Evolutionary conservation across 2,113 vertebrate species (phyloP).

Genomic region (Xenopus borealis): DNA sequence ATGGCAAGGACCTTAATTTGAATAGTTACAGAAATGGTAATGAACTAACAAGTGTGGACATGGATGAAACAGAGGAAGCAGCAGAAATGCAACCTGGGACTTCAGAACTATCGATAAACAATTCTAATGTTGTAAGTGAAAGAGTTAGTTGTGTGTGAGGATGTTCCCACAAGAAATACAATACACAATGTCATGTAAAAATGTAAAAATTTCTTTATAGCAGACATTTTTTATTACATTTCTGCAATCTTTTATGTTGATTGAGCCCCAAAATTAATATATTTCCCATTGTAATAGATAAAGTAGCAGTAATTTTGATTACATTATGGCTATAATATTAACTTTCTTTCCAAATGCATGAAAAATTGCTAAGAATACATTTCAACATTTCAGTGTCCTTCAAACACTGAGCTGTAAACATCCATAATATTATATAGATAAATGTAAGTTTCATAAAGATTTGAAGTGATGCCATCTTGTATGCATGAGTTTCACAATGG

Average conservation of each 20-base stretch:
- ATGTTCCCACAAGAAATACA: slow-evolving; percentile 35
- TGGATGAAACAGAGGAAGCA: slow-evolving; percentile 63
- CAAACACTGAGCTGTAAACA: slow-evolving; percentile 8
- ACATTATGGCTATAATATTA: slow-evolving; percentile 60
- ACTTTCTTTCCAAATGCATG: slow-evolving; percentile 60
- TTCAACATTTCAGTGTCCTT: slow-evolving; percentile 5
- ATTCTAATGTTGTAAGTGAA: slow-evolving; percentile 75
- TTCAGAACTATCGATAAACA: slow-evolving; percentile 78
- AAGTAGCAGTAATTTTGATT: slow-evolving; percentile 68
- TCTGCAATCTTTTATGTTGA: slow-evolving; percentile 66
- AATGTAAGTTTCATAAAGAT: neutral
- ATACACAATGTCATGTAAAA: slow-evolving; percentile 56
- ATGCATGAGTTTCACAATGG: neutral
- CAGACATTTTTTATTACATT: slow-evolving; percentile 56
- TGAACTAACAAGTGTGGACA: slow-evolving; percentile 63
- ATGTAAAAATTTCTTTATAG: slow-evolving; percentile 64
- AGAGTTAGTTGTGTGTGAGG: slow-evolving; percentile 87
- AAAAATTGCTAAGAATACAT: slow-evolving; percentile 47
- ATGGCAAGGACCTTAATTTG: slow-evolving; percentile 74
- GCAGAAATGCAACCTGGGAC: slow-evolving; percentile 74
- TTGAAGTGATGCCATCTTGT: neutral
- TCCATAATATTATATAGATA: slow-evolving; percentile 24
- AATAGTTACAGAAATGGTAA: slow-evolving; percentile 73
- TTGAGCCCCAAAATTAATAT: slow-evolving; percentile 57
- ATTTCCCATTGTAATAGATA: slow-evolving; percentile 65